phyloP scores from a whole-genome alignment of 2,797 vertebrate genomes.

The Malurus leucopterus region DNA sequence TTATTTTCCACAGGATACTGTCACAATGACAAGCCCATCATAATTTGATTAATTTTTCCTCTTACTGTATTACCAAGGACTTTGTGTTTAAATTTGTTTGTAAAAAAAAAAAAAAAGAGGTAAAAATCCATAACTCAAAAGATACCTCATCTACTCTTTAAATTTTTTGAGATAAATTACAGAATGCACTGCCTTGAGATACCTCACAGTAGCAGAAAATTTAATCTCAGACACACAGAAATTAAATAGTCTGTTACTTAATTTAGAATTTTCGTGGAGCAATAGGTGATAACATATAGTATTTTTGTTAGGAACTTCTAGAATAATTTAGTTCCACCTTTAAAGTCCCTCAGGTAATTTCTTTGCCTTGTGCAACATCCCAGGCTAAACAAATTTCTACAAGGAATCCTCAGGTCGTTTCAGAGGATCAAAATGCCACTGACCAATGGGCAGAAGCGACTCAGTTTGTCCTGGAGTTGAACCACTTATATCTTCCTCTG shows the following conservation, averaged over 20 bases:
- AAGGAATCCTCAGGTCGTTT: not conserved
- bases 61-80: not conserved
- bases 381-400: not conserved
- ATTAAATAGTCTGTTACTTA: not conserved
- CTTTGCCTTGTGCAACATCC: not conserved
- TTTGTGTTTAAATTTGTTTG: not conserved
- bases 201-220: not conserved
- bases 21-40: not conserved
- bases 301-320: not conserved
- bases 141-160: not conserved
- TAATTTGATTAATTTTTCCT: not conserved
- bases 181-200: not conserved
- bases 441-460: not conserved
- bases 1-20: not conserved
- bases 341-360: not conserved
- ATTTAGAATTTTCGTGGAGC: not conserved
- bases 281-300: fast-evolving
- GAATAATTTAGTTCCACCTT: not conserved
- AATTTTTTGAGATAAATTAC: not conserved
- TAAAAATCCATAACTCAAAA: not conserved
- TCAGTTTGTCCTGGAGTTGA: not conserved
- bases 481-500: not conserved
- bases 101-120: no score
- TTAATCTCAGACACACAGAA: not conserved
- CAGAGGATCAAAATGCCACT: not conserved